Evolutionary conservation across 1,140 invertebrate genomes (phyloP).

Genomic region (Drosophila kurseongensis): DNA sequence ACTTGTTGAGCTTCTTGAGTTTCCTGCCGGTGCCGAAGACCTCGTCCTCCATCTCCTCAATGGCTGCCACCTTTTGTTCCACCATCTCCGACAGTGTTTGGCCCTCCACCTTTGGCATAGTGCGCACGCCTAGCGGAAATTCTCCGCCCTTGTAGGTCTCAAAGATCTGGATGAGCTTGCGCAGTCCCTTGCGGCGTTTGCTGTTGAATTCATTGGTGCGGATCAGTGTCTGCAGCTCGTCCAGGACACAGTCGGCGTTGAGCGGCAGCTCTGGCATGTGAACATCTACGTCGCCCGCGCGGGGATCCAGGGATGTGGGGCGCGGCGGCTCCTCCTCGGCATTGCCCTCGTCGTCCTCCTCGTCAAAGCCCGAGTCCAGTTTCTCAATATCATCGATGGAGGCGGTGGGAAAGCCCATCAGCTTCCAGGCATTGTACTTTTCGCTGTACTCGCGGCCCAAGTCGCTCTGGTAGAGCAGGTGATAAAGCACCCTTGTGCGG

Average conservation of each 20-base stretch:
- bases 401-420: constrained; percentile 89
- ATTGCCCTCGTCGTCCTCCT: constrained; percentile 71
- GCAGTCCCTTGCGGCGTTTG: constrained; percentile 69
- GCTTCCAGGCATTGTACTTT: constrained; percentile 89
- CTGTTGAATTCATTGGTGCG: constrained; percentile 68
- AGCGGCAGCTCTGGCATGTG: constrained; percentile 89
- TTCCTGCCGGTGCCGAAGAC: constrained; percentile 60
- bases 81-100: constrained; percentile 61
- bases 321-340: constrained; percentile 40
- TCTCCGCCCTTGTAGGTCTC: constrained; percentile 86
- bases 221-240: constrained; percentile 66
- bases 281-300: constrained; percentile 91
- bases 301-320: constrained; percentile 87
- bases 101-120: constrained; percentile 76
- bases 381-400: constrained; percentile 88
- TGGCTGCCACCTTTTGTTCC: constrained; percentile 68
- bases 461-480: constrained; percentile 90
- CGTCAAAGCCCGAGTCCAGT: constrained; percentile 70
- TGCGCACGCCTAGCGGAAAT: constrained; percentile 88
- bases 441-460: constrained; percentile 89
- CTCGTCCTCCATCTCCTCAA: constrained; percentile 75
- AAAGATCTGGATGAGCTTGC: constrained; percentile 68
- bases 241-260: constrained; percentile 68
- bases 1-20: constrained; percentile 78
- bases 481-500: constrained; percentile 88